Base-by-base conservation (phyloP, 2,888 invertebrate genomes). In the Platycnemis pennipes region DNA sequence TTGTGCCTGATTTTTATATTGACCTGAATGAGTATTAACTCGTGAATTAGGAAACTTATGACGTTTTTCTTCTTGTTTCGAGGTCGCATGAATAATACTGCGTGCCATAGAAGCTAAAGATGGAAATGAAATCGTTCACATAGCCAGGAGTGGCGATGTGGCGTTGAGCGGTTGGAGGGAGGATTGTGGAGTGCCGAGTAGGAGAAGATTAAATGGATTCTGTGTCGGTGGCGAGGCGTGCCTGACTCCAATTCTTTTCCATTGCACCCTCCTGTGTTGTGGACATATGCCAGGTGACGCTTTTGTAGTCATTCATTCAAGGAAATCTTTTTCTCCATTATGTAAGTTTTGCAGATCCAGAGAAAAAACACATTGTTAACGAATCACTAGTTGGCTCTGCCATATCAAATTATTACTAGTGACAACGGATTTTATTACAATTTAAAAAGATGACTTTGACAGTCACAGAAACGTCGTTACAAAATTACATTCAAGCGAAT, bases 181-280 rank as follows among this genome's bases (percentile, higher is more conserved):
- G 86, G 42, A 0, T 22, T 3, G 45, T 8, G 26, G 77, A 77
- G 31, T 2, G 45, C 22, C n/a, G 46, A 44, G 87, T 45, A 4
- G 45, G 13, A 46, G n/a, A 87, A 45, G 45, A 87, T 46, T n/a
- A 87, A 46, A n/a, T 45, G 45, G n/a, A n/a, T n/a, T 87, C 87
- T 87, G 31, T 13, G 87, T 19, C n/a, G 87, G 87, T 87, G 87
- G 87, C 87, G 87, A 45, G 87, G 46, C 87, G 87, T 87, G 87
- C 87, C 87, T 45, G 87, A 87, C 87, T 87, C 87, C 87, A n/a
- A 87, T 87, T 87, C 45, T 87, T 86, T 46, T 44, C 87, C 26
- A 45, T 45, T 31, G 45, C 46, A 11, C n/a, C 44, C 44, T 7
- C 8, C 87, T 26, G 87, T 46, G 87, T n/a, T 16, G 3, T 42